These are phyloP conservation scores for Sceloporus undulatus DNA, from an alignment of 2,113 vertebrate species.

Conservation along the genomic window DNA sequence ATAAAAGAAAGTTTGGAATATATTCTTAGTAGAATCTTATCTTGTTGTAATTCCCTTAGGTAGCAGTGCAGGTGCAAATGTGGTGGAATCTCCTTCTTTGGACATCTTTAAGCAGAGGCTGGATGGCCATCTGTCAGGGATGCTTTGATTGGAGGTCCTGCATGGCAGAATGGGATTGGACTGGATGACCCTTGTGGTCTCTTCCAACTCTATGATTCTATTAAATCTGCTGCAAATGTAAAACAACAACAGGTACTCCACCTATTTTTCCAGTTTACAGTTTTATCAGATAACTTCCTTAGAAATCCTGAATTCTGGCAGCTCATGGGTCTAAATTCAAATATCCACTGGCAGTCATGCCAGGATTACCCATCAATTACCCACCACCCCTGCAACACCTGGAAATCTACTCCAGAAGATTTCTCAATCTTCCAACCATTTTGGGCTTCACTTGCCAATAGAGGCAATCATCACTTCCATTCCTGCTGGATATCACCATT, in stretches of 20 bases:
- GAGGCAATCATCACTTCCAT: no score
- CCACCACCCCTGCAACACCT: not conserved
- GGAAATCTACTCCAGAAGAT: not conserved
- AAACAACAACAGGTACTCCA: not conserved
- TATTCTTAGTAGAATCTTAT: not conserved
- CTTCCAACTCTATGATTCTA: no score
- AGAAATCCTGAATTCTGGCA: not conserved
- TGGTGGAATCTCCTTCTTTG: no score
- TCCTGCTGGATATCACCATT: no score
- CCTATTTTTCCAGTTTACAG: not conserved
- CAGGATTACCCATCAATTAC: not conserved
- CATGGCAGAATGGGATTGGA: no score
- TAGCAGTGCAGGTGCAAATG: not conserved
- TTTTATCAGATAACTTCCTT: not conserved
- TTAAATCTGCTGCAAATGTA: not conserved
- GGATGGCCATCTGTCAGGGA: no score
- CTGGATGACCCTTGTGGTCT: no score
- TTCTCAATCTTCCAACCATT: no score
- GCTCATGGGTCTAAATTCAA: not conserved
- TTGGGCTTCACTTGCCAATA: no score
- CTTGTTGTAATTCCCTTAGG: not conserved
- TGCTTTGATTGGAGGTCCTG: no score
- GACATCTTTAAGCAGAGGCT: no score
- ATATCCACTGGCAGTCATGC: not conserved
- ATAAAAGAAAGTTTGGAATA: not conserved